These are phyloP conservation scores for Corynorhinus townsendii DNA, from an alignment of 2,113 vertebrate genomes.

Conservation along the genomic window DNA sequence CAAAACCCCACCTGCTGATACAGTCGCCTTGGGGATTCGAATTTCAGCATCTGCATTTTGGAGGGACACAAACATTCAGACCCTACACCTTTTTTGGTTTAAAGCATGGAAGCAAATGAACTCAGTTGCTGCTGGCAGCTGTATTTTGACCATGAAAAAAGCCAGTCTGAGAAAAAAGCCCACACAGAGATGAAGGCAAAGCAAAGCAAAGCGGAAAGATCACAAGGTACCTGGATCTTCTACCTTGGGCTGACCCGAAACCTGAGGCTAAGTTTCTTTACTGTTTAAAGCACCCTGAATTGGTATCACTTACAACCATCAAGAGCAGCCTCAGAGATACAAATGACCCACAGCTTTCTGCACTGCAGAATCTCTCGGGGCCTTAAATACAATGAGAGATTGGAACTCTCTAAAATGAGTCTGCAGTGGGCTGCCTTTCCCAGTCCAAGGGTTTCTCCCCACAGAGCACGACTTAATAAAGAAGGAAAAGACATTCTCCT, in stretches of 20 bases:
- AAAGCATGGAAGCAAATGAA: background rate
- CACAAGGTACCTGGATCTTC: background rate
- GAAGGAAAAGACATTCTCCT: slow-evolving; percentile 16
- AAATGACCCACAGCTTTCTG: background rate
- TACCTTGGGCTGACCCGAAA: background rate
- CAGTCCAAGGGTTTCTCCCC: too few species aligned
- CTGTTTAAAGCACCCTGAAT: background rate
- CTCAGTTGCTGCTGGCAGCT: background rate
- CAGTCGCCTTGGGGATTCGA: background rate
- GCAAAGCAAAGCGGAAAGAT: background rate
- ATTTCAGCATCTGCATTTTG: background rate
- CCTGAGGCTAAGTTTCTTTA: background rate
- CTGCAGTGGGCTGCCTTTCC: background rate
- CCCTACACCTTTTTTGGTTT: background rate
- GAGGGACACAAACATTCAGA: background rate
- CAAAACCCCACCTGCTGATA: background rate
- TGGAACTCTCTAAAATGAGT: background rate
- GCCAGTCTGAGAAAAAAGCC: background rate
- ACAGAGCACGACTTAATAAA: slow-evolving; percentile 1
- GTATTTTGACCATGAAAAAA: background rate
- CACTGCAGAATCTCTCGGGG: background rate
- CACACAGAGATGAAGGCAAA: background rate
- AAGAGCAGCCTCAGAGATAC: background rate
- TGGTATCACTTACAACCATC: background rate
- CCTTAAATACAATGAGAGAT: background rate